These are phyloP conservation scores for Rhynchonycteris naso DNA, from an alignment of 2,797 vertebrate genomes.

Conservation along the genomic window DNA sequence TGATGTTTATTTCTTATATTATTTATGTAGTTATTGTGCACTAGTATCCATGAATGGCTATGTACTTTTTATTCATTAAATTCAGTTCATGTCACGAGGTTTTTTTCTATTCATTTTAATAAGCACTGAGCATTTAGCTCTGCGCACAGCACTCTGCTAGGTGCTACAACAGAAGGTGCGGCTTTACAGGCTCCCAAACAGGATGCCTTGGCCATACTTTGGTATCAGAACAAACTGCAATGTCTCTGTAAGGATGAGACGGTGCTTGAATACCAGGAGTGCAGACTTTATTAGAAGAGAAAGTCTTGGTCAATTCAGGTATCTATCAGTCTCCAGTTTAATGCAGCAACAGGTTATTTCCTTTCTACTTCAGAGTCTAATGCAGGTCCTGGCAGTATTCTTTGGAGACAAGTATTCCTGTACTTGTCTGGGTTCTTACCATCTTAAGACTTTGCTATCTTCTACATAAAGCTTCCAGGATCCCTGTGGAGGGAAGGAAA, in stretches of 20 bases:
- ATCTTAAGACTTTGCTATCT: not conserved
- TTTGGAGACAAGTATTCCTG: not conserved
- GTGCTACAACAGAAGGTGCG: not conserved
- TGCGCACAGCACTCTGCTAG: not conserved
- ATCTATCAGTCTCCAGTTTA: no score
- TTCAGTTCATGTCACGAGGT: not conserved
- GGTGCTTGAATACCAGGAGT: no score
- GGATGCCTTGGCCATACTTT: not conserved
- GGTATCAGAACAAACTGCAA: not conserved
- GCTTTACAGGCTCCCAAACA: not conserved
- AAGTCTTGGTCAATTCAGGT: no score
- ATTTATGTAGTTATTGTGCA: constrained; percentile 49
- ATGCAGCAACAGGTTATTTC: not conserved
- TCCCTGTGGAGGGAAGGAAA: not conserved
- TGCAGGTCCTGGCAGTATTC: not conserved
- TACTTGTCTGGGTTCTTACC: not conserved
- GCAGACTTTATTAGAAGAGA: no score
- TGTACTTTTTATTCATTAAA: constrained; percentile 60
- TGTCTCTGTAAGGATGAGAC: no score
- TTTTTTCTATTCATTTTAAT: constrained; percentile 52
- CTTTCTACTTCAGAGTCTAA: not conserved
- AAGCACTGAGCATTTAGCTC: constrained; percentile 8
- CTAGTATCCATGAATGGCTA: constrained; percentile 26
- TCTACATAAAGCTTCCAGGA: not conserved
- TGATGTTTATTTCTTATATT: constrained; percentile 63